Conservation (phyloP, 2,113 vertebrate species). For the Scomber colias region DNA sequence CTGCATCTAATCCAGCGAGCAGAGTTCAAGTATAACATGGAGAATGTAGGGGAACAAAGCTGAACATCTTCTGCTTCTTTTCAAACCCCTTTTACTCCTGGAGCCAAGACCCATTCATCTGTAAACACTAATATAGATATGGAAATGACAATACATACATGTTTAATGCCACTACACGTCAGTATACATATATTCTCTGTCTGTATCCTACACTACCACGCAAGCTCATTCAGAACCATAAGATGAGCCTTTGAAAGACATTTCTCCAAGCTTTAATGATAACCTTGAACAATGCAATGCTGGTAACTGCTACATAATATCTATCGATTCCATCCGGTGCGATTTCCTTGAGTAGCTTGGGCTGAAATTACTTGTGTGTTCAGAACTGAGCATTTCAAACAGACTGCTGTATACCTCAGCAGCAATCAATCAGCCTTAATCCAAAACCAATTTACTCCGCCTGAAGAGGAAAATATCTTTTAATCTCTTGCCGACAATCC, state of each 20-base stretch:
- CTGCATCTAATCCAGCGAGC: background rate
- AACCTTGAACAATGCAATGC: constrained; percentile 75
- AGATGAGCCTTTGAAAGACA: constrained; percentile 68
- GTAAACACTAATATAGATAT: background rate
- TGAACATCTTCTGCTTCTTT: background rate
- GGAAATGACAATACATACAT: background rate
- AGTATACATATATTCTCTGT: constrained; percentile 5
- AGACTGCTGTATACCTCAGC: constrained; percentile 79
- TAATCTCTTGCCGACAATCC: constrained; percentile 85
- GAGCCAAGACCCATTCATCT: background rate
- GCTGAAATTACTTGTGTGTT: constrained; percentile 79
- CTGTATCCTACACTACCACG: constrained; percentile 6
- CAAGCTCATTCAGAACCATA: constrained; percentile 33
- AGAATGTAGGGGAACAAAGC: background rate
- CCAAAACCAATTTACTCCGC: constrained; percentile 86
- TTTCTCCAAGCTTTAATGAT: constrained; percentile 73
- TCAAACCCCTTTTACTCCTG: background rate
- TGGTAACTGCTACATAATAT: constrained; percentile 79
- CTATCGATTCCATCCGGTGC: constrained; percentile 76
- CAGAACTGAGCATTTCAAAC: constrained; percentile 80
- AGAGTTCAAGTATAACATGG: background rate
- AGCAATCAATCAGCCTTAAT: constrained; percentile 86
- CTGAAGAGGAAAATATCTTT: constrained; percentile 87
- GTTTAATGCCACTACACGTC: constrained; percentile 6
- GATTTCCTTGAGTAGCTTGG: constrained; percentile 79